These are phyloP conservation scores for Philhelius pedissequus DNA, from an alignment of 2,888 invertebrate species.

Conservation along the genomic window DNA sequence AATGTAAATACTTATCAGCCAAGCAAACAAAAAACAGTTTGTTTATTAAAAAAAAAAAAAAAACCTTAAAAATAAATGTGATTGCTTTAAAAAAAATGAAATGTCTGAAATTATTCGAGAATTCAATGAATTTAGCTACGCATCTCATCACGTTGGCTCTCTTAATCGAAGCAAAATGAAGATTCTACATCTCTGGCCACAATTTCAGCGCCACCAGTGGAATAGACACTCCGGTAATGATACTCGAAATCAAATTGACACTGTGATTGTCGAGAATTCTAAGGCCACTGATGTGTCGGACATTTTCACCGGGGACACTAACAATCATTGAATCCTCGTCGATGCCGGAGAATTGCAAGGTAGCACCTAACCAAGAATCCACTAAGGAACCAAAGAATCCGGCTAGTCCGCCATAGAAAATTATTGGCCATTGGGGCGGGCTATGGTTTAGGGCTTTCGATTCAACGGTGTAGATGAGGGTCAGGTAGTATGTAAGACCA, in stretches of 20 bases:
- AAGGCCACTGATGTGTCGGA: constrained; percentile 87
- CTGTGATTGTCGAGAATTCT: constrained; percentile 91
- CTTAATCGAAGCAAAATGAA: neutral
- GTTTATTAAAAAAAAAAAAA: neutral
- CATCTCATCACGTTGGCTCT: constrained; percentile 1
- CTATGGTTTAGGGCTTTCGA: constrained; percentile 80
- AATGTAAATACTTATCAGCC: neutral
- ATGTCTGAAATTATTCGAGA: neutral
- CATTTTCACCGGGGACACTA: constrained; percentile 84
- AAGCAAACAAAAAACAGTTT: neutral
- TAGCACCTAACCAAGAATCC: constrained; percentile 91
- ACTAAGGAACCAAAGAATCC: constrained; percentile 90
- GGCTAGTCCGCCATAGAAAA: constrained; percentile 85
- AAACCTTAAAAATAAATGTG: neutral
- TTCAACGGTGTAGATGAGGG: constrained; percentile 84
- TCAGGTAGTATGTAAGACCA: constrained; percentile 86
- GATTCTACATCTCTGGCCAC: constrained; percentile 79
- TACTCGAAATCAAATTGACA: constrained; percentile 90
- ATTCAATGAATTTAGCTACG: neutral
- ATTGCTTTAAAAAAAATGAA: neutral
- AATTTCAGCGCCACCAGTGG: constrained; percentile 83
- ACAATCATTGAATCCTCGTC: constrained; percentile 86
- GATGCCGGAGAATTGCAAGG: constrained; percentile 91
- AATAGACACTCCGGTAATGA: constrained; percentile 85
- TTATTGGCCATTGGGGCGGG: constrained; percentile 89